These are phyloP conservation scores for Oryzias woworae DNA, from an alignment of 2,113 vertebrate genomes.

Conservation along the genomic window DNA sequence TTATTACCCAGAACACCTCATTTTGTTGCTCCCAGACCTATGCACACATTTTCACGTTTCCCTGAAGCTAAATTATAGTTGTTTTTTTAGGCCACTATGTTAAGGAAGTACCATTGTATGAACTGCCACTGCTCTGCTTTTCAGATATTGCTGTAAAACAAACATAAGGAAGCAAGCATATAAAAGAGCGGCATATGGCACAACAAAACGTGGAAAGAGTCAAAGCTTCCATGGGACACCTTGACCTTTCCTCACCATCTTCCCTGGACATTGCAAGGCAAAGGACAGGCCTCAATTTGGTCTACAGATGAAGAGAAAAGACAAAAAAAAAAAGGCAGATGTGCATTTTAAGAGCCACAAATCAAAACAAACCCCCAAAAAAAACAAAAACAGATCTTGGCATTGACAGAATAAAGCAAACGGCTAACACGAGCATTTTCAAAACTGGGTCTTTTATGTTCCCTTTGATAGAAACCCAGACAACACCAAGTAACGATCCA, in stretches of 20 bases:
- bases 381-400: conserved; percentile 65
- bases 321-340: conserved; percentile 46
- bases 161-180: conserved; percentile 57
- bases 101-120: conserved; percentile 88
- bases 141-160: conserved; percentile 76
- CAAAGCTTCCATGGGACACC: conserved; percentile 65
- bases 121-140: conserved; percentile 79
- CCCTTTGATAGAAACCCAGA: conserved; percentile 58
- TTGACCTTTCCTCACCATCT: conserved; percentile 51
- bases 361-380: conserved; percentile 34
- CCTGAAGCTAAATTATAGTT: not conserved
- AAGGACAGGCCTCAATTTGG: conserved; percentile 67
- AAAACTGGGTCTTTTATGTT: conserved; percentile 49
- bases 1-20: too few species aligned
- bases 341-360: conserved; percentile 42
- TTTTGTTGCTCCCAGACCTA: too few species aligned
- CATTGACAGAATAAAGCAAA: conserved; percentile 64
- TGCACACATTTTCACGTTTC: conserved; percentile 8
- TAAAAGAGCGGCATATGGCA: conserved; percentile 68
- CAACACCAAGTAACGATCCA: conserved; percentile 43
- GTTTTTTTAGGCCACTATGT: not conserved
- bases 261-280: conserved; percentile 63
- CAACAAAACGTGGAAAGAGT: conserved; percentile 58
- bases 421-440: conserved; percentile 41
- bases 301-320: conserved; percentile 35